Evolutionary conservation across 2,888 invertebrate genomes (phyloP).

Genomic region (Pilophorus perplexus): DNA sequence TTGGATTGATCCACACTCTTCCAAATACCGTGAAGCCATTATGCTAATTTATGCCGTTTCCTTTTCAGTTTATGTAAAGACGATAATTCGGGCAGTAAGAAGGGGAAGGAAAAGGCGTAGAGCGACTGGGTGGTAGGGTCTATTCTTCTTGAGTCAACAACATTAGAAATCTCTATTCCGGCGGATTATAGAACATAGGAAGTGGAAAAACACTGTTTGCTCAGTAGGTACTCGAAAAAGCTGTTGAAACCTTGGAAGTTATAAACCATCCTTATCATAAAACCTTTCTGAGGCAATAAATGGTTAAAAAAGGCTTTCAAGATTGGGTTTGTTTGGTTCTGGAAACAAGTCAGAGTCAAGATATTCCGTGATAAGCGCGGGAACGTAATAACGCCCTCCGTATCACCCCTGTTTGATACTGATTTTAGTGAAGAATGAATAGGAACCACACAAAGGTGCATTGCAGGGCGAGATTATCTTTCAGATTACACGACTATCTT

Average conservation of each 20-base stretch:
- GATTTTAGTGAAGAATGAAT: not conserved
- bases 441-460: no score
- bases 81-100: constrained; percentile 30
- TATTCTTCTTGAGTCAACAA: constrained; percentile 18
- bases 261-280: constrained; percentile 21
- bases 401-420: not conserved
- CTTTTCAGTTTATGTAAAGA: constrained; percentile 15
- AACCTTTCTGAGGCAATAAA: constrained; percentile 24
- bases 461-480: no score
- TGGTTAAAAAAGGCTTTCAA: not conserved
- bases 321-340: constrained; percentile 15
- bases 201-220: constrained; percentile 5
- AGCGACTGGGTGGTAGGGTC: not conserved
- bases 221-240: not conserved
- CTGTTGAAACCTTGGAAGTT: constrained; percentile 16
- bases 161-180: constrained; percentile 31
- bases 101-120: constrained; percentile 3
- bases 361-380: constrained; percentile 14
- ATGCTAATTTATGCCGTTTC: constrained; percentile 18
- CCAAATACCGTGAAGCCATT: constrained; percentile 24
- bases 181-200: constrained; percentile 23
- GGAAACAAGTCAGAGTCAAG: not conserved
- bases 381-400: not conserved
- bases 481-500: no score
- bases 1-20: constrained; percentile 26